Base-by-base conservation (phyloP, 2,888 invertebrate genomes). In the Metacarcinus magister region DNA sequence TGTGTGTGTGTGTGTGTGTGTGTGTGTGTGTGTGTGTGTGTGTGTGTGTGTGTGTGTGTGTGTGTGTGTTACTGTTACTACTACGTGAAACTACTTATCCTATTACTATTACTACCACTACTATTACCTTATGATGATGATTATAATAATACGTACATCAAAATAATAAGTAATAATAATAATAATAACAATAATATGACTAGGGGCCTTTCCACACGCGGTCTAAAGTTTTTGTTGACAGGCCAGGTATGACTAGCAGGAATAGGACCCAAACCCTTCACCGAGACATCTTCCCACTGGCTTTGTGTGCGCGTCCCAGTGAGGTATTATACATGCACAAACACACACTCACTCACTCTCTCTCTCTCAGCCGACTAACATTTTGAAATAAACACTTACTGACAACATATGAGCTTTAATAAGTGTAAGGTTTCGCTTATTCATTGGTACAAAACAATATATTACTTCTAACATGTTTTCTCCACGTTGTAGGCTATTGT, bases 1-100 rank as follows among this genome's bases (percentile, higher is more conserved):
- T 67, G 60, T 67, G 60, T 67, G 60, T 67, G 60, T 67, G 60
- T 67, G 60, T 67, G 60, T 67, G 60, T 67, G 60, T 67, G 60
- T 67, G 32, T 67, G 60, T 23, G 16, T 67, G 60, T 67, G 60
- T 67, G 60, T 67, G 60, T 67, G 60, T 67, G 67, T n/a, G n/a
- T n/a, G 23, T 28, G 75, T 75, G 23, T 23, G 1, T 23, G 1
- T 75, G 2, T 75, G 3, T 16, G 75, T 23, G 75, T n/a, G 23
- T 75, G 23, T 75, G 75, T 8, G n/a, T 75, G 28, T 75, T 54
- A 13, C 2, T 8, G 8, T 54, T 28, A 75, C 28, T 75, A 75
- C n/a, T 75, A 60, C 28, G 75, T 23, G 23, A 2, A 8, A 28
- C 8, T 0, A 28, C 28, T 75, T 28, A n/a, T 75, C n/a, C 5